These are phyloP conservation scores for Teleopsis dalmanni DNA, from an alignment of 1,140 invertebrate species.

Conservation along the genomic window DNA sequence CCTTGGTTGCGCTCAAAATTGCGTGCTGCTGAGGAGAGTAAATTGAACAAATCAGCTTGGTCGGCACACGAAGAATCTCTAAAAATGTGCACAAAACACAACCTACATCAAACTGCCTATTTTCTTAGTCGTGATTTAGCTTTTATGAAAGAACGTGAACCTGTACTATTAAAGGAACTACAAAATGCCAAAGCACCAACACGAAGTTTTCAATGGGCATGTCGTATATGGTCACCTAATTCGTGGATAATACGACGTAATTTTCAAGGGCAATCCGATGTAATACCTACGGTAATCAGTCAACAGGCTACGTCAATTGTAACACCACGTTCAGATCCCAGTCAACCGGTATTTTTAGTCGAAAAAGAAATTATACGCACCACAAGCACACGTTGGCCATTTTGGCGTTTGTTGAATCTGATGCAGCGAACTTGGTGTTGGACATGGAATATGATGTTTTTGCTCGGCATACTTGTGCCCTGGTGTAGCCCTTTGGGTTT, in stretches of 20 bases:
- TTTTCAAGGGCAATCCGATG: constrained; percentile 76
- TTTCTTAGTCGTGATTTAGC: constrained; percentile 81
- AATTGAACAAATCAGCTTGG: constrained; percentile 71
- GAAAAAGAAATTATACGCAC: constrained; percentile 65
- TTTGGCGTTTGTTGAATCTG: constrained; percentile 64
- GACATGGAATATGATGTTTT: constrained; percentile 91
- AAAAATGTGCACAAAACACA: constrained; percentile 67
- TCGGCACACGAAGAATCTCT: constrained; percentile 83
- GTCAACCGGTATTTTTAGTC: constrained; percentile 73
- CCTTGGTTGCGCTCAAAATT: constrained; percentile 70
- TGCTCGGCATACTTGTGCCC: constrained; percentile 80
- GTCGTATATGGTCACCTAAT: constrained; percentile 78
- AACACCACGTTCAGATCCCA: constrained; percentile 79
- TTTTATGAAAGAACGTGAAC: constrained; percentile 83
- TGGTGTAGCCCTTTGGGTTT: constrained; percentile 85
- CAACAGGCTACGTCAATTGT: constrained; percentile 74
- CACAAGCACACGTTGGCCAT: constrained; percentile 81
- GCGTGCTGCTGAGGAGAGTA: constrained; percentile 57
- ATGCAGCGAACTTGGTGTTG: constrained; percentile 70
- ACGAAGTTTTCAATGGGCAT: constrained; percentile 76
- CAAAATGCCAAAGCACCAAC: constrained; percentile 79
- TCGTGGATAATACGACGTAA: constrained; percentile 76
- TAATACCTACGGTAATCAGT: constrained; percentile 79
- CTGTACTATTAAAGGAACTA: constrained; percentile 75
- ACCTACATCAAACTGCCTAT: constrained; percentile 78